Evolutionary conservation across 2,113 vertebrate genomes (phyloP).

Genomic region (Sorex fumeus): DNA sequence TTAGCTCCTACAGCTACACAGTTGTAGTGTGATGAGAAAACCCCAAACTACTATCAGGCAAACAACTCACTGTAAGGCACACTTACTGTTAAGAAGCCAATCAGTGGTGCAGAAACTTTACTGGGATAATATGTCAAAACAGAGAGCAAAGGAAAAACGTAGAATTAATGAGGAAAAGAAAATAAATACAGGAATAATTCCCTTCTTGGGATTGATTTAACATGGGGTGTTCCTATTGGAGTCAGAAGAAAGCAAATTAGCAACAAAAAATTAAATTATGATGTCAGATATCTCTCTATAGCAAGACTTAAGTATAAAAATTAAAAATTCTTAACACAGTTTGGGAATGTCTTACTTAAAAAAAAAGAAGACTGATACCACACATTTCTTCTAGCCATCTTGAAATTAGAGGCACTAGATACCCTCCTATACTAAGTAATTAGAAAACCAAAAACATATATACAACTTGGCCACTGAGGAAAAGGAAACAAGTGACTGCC

Average conservation of each 20-base stretch:
- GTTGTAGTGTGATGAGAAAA: background rate
- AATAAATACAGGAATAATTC: background rate
- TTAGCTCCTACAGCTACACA: background rate
- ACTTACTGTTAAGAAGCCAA: constrained; percentile 49
- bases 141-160: constrained; percentile 53
- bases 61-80: background rate
- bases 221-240: background rate
- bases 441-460: background rate
- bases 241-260: constrained; percentile 18
- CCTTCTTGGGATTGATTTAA: constrained; percentile 33
- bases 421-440: background rate
- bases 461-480: background rate
- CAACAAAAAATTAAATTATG: constrained; percentile 50
- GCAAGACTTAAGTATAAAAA: background rate
- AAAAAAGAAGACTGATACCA: background rate
- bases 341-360: background rate
- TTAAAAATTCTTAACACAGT: background rate
- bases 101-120: constrained; percentile 56
- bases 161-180: constrained; percentile 64
- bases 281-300: background rate
- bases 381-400: constrained; percentile 15
- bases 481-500: background rate
- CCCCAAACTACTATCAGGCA: background rate
- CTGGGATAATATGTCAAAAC: constrained; percentile 35
- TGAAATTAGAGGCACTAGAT: constrained; percentile 3